phyloP scores from a whole-genome alignment of 1,140 invertebrate genomes.

The Drosophila arizonae region DNA sequence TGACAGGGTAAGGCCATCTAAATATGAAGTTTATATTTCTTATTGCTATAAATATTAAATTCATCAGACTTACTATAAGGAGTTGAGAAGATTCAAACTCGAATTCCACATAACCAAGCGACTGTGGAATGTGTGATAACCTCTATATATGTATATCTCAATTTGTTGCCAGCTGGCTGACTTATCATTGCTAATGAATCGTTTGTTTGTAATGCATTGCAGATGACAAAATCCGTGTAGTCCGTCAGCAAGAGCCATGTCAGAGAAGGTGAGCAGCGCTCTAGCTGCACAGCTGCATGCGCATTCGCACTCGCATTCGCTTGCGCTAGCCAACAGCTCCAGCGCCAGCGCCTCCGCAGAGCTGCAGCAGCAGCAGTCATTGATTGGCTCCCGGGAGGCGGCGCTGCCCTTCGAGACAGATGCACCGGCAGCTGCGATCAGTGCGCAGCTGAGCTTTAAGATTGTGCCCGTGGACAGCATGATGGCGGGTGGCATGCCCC shows the following conservation, averaged over 20 bases:
- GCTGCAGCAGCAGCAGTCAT: slow-evolving; percentile 35
- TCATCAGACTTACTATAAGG: too few species aligned
- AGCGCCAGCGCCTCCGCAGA: slow-evolving; percentile 2
- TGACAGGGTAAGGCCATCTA: too few species aligned
- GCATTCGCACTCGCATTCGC: slow-evolving; percentile 60
- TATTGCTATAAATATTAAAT: too few species aligned
- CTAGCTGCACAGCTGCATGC: slow-evolving; percentile 63
- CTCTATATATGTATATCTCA: too few species aligned
- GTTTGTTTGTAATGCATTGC: background rate
- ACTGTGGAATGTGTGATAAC: too few species aligned
- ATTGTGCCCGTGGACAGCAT: slow-evolving; percentile 64
- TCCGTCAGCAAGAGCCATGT: slow-evolving; percentile 38
- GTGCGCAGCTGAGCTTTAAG: slow-evolving; percentile 76
- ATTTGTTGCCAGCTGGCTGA: too few species aligned
- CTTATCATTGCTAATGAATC: too few species aligned
- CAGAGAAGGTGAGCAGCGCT: slow-evolving; percentile 66
- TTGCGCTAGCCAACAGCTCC: slow-evolving; percentile 44
- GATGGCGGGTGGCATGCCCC: slow-evolving; percentile 28
- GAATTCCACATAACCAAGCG: too few species aligned
- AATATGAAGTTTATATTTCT: too few species aligned
- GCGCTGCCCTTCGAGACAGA: slow-evolving; percentile 61
- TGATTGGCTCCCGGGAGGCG: slow-evolving; percentile 39
- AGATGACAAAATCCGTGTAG: slow-evolving; percentile 38
- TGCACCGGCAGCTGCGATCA: slow-evolving; percentile 62
- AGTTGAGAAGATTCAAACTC: too few species aligned